These are phyloP conservation scores for Nibea albiflora DNA, from an alignment of 2,113 vertebrate species.

Conservation along the genomic window DNA sequence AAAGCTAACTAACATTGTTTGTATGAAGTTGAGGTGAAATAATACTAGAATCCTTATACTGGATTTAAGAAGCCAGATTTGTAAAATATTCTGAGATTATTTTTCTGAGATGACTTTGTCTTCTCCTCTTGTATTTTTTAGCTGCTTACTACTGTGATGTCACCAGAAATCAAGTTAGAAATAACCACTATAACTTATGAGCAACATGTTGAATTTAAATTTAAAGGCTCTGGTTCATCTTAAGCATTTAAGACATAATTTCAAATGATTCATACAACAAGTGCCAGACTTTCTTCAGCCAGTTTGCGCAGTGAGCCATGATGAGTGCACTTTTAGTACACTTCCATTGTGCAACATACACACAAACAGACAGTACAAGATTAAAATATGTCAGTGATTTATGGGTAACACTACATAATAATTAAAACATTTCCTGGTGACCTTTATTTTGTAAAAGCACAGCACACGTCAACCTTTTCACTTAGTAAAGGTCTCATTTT, in stretches of 20 bases:
- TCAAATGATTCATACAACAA: neutral
- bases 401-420: neutral
- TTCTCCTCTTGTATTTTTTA: neutral
- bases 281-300: neutral
- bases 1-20: neutral
- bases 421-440: neutral
- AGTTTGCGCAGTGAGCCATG: neutral
- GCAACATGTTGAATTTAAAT: neutral
- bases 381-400: neutral
- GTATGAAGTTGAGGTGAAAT: neutral
- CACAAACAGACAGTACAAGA: neutral
- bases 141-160: neutral
- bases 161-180: neutral
- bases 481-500: neutral
- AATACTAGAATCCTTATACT: neutral
- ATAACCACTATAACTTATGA: constrained; percentile 5
- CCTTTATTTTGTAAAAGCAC: constrained; percentile 5
- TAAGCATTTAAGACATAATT: neutral
- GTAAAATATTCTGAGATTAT: constrained; percentile 6
- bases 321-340: neutral
- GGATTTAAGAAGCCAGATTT: constrained; percentile 2
- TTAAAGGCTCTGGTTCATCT: constrained; percentile 11
- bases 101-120: neutral
- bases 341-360: constrained; percentile 10
- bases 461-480: neutral